A percentile compares a stretch with the other conserved stretches of the same genome.
These are phyloP conservation scores for Hydrocynus forskahlii DNA, from an alignment of 2,797 vertebrate species.

Conservation along the genomic window DNA sequence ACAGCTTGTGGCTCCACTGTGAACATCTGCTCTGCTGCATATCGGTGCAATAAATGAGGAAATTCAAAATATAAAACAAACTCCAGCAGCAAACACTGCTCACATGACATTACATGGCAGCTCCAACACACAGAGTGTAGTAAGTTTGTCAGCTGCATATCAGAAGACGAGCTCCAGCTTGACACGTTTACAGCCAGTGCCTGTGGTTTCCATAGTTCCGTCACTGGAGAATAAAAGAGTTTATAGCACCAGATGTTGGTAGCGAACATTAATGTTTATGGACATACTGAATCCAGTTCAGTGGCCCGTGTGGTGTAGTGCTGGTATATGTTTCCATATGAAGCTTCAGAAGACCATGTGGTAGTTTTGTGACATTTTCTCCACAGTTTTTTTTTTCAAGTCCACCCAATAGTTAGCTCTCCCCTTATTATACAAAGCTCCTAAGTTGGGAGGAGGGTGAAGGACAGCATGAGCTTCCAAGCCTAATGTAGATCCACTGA, in stretches of 20 bases:
- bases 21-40: neutral
- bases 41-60: neutral
- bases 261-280: conserved; percentile 25
- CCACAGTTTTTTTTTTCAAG: too few relatives aligned
- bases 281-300: neutral
- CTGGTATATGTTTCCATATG: neutral
- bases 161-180: conserved; percentile 7
- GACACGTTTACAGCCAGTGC: conserved; percentile 10
- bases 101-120: neutral
- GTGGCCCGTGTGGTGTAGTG: neutral
- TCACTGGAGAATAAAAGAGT: conserved; percentile 35
- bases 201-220: conserved; percentile 21
- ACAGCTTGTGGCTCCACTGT: neutral
- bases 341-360: neutral
- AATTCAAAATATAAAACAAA: neutral
- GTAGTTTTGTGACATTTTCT: neutral
- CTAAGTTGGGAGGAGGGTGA: too few relatives aligned
- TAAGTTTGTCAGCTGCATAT: neutral
- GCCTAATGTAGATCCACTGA: too few relatives aligned
- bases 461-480: too few relatives aligned
- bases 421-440: too few relatives aligned
- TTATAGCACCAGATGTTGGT: conserved; percentile 47
- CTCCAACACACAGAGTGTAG: neutral
- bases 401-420: too few relatives aligned
- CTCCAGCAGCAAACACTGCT: neutral